A percentile compares a stretch with the other conserved stretches of the same genome.
These are phyloP conservation scores for Brachionichthys hirsutus DNA, from an alignment of 2,113 vertebrate genomes.

Conservation along the genomic window DNA sequence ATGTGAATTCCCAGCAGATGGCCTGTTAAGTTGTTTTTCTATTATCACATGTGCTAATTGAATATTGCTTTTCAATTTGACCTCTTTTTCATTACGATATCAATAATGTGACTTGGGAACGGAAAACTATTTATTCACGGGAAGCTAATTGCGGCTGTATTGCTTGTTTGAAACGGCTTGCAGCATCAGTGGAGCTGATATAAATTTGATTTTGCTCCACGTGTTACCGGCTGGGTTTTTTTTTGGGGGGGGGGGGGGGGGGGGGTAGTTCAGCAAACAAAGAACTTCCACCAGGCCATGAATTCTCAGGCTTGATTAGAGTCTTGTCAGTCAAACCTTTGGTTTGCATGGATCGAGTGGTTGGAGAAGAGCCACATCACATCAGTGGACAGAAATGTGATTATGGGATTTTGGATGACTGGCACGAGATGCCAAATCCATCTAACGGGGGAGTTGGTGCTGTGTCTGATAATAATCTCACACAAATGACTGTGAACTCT, in stretches of 20 bases:
- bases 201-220: constrained; percentile 19
- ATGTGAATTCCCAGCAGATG: constrained; percentile 24
- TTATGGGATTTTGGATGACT: constrained; percentile 41
- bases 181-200: constrained; percentile 32
- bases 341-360: constrained; percentile 32
- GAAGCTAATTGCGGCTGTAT: constrained; percentile 68
- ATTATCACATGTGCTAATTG: constrained; percentile 1
- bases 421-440: constrained; percentile 34
- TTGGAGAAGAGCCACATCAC: constrained; percentile 28
- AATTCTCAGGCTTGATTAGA: constrained; percentile 5
- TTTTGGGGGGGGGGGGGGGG: too few relatives aligned
- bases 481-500: constrained; percentile 20
- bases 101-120: constrained; percentile 36
- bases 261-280: constrained; percentile 1
- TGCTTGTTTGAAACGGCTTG: constrained; percentile 63
- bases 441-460: constrained; percentile 28
- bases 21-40: constrained; percentile 14
- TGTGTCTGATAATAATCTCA: constrained; percentile 47
- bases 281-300: constrained; percentile 11
- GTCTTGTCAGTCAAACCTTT: constrained; percentile 20
- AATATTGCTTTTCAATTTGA: constrained; percentile 23
- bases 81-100: constrained; percentile 45
- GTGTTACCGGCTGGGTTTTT: constrained; percentile 13
- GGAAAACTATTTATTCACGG: constrained; percentile 66
- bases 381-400: constrained; percentile 39